Evolutionary conservation across 2,797 vertebrate species (phyloP), one percentile per base, ranked within the genome.

Genomic region (Phoeniculus purpureus): DNA sequence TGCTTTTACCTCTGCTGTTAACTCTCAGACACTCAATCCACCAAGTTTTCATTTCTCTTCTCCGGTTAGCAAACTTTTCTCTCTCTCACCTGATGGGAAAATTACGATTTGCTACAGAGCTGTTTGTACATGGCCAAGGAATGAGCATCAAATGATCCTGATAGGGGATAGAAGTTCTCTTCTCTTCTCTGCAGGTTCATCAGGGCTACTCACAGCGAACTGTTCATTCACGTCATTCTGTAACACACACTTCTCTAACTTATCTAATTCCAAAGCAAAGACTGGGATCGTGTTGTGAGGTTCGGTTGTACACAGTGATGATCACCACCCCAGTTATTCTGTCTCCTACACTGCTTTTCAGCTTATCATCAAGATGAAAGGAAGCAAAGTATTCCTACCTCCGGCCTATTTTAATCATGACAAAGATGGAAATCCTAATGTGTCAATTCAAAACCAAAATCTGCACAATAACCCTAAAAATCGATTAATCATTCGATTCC

Each of bases 401-500:
- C 70, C 88, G 93, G 94, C 68, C 91, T 82, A 92, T 85, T 95
- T 91, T 85, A 96, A 94, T 91, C 50, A 87, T 95, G 90, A 88
- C 76, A 90, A 91, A 93, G 85, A 96, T 59, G 93, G 40, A 93
- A 94, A 94, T 91, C 60, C 93, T 93, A 93, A 87, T 70, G 92
- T 81, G 87, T 90, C 88, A 91, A 95, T 84, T 97, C 82, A 89
- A 94, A 97, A 97, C 88, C 60, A 94, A 96, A 96, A 92, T 87
- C 78, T 81, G 77, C 90, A 92, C 93, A 95, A 94, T 64, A 91
- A 96, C 85, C 83, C 93, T 94, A 95, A 92, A 96, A 96, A 95
- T 87, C 87, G 94, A 96, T 95, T 93, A 71, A 93, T 75, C 72
- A 37, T 85, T 94, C 43, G 68, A 95, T 87, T 94, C 90, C 85